Conservation (phyloP, 2,797 vertebrate species). For the Pempheris klunzingeri region DNA sequence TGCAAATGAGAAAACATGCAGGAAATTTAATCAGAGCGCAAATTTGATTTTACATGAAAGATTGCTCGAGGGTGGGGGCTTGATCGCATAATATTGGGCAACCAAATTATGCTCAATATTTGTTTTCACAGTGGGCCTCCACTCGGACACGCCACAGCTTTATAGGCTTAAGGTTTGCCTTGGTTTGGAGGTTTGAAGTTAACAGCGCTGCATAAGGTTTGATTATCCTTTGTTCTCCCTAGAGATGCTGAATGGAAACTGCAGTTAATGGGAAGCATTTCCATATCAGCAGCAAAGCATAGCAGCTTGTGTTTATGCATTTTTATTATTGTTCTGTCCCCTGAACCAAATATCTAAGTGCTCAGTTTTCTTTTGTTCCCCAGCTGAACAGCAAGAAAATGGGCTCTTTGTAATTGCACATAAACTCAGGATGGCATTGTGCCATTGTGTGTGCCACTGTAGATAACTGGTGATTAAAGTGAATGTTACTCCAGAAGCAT, state of each 20-base stretch:
- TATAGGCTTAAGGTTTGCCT: conserved; percentile 65
- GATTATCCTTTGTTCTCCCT: conserved; percentile 78
- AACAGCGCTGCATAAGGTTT: conserved; percentile 62
- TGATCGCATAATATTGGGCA: conserved; percentile 67
- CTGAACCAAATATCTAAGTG: conserved; percentile 73
- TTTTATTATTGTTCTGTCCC: conserved; percentile 73
- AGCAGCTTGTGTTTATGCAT: conserved; percentile 76
- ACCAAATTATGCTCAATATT: conserved; percentile 75
- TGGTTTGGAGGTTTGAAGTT: conserved; percentile 65
- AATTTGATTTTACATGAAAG: conserved; percentile 84
- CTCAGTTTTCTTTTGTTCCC: conserved; percentile 76
- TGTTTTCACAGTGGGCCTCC: conserved; percentile 67
- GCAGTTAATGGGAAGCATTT: conserved; percentile 76
- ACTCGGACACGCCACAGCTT: conserved; percentile 68
- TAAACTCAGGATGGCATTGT: conserved; percentile 74
- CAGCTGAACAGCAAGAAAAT: conserved; percentile 71
- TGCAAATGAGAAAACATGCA: conserved; percentile 83
- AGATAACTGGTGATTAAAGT: conserved; percentile 79
- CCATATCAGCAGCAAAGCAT: conserved; percentile 77
- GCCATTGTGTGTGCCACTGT: conserved; percentile 61
- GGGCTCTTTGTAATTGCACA: conserved; percentile 76
- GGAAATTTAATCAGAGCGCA: conserved; percentile 85
- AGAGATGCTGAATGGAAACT: conserved; percentile 73
- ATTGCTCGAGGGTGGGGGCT: conserved; percentile 70
- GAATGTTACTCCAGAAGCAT: conserved; percentile 67